phyloP scores from a whole-genome alignment of 2,797 vertebrate species.

The Crenuchus spilurus region DNA sequence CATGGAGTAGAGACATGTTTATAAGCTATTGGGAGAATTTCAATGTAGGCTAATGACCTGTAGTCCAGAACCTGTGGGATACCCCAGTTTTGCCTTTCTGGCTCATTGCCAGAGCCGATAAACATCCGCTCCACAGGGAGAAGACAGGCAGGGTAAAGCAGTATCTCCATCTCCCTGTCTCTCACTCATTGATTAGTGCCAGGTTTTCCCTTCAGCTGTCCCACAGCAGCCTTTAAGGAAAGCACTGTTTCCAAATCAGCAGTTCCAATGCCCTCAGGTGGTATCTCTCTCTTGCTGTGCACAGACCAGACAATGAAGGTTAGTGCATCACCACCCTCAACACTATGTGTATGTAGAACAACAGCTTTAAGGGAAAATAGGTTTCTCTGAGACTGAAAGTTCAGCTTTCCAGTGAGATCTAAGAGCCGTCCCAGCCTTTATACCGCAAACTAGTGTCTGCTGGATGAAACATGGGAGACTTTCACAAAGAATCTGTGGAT shows the following conservation, averaged over 20 bases:
- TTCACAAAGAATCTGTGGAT: not conserved
- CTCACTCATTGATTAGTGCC: conserved; percentile 64
- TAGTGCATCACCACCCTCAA: not conserved
- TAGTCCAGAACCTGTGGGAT: conserved; percentile 22
- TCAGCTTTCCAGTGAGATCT: not conserved
- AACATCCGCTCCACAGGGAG: conserved; percentile 26
- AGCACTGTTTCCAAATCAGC: conserved; percentile 53
- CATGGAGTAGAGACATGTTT: not conserved
- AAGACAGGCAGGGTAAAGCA: conserved; percentile 53
- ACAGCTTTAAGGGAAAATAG: conserved; percentile 20
- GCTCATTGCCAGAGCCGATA: conserved; percentile 32
- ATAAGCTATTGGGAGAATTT: conserved; percentile 32
- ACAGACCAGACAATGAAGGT: conserved; percentile 37
- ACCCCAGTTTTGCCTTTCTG: conserved; percentile 18
- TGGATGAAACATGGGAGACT: not conserved
- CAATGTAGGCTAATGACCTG: conserved; percentile 32
- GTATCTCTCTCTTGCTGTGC: conserved; percentile 15
- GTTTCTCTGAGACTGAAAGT: conserved; percentile 13
- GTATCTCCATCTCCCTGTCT: conserved; percentile 46
- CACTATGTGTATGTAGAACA: conserved; percentile 27
- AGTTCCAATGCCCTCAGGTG: conserved; percentile 39
- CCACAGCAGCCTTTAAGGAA: conserved; percentile 58
- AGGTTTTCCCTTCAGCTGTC: conserved; percentile 46
- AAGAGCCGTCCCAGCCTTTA: not conserved
- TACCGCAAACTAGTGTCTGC: not conserved